A percentile compares a stretch with the other conserved stretches of the same genome.
Evolutionary conservation across 2,888 invertebrate genomes (phyloP).

Genomic region (Lagria hirta): DNA sequence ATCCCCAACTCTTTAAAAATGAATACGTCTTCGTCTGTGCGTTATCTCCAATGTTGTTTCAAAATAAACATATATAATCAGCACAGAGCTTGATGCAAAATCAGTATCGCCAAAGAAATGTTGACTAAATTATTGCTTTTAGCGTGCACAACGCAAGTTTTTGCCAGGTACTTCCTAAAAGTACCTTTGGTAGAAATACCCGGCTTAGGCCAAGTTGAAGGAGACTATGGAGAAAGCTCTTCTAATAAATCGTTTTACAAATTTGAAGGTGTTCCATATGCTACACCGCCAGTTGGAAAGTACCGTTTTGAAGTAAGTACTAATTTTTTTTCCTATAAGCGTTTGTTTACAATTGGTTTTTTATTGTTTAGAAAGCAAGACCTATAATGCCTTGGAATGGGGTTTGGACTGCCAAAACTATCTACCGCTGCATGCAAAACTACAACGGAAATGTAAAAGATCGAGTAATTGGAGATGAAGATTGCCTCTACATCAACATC

Average conservation of each 20-base stretch:
- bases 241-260: constrained; percentile 55
- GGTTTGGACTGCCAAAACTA: constrained; percentile 65
- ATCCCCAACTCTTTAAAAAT: too few relatives aligned
- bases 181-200: constrained; percentile 3
- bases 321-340: constrained; percentile 1
- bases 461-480: constrained; percentile 58
- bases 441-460: constrained; percentile 4
- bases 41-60: too few relatives aligned
- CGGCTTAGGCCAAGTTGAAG: constrained; percentile 3
- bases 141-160: too few relatives aligned
- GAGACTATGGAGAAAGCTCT: constrained; percentile 2
- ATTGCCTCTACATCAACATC: constrained; percentile 68
- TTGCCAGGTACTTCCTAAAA: too few relatives aligned
- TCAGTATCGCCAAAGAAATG: too few relatives aligned
- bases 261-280: constrained; percentile 69
- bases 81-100: too few relatives aligned
- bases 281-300: constrained; percentile 64
- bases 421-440: constrained; percentile 50
- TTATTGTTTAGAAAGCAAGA: constrained; percentile 54
- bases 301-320: constrained; percentile 17
- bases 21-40: too few relatives aligned
- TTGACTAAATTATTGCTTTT: too few relatives aligned
- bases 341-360: background rate
- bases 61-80: too few relatives aligned
- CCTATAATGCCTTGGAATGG: constrained; percentile 64